Conservation (phyloP, 1,140 invertebrate species). For the Nephila pilipes region DNA sequence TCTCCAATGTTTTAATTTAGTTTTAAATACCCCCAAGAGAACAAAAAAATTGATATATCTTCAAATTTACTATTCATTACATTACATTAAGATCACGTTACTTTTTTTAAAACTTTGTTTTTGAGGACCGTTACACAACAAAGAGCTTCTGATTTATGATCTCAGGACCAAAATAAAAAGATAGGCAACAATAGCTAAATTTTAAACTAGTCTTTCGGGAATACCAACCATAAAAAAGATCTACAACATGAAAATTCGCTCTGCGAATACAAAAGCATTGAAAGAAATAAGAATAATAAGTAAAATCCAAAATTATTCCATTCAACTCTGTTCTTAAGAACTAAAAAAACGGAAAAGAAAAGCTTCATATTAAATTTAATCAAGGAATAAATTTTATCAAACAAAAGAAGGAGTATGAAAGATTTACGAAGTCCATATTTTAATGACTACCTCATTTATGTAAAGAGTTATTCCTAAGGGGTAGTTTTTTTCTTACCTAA, state of each 20-base stretch:
- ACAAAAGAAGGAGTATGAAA: not conserved
- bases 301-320: not conserved
- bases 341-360: not conserved
- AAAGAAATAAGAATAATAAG: not conserved
- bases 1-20: too few relatives aligned
- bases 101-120: too few relatives aligned
- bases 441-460: not conserved
- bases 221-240: not conserved
- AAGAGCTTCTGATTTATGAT: too few relatives aligned
- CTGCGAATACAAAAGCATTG: not conserved
- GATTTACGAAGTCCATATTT: constrained; percentile 8
- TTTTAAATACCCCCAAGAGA: too few relatives aligned
- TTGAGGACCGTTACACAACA: too few relatives aligned
- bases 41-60: too few relatives aligned
- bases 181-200: not conserved
- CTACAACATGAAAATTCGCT: not conserved
- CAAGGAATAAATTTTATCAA: constrained; percentile 28
- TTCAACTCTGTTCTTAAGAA: not conserved
- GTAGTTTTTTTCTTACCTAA: not conserved
- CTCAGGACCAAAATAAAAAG: too few relatives aligned
- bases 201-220: not conserved
- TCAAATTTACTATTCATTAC: too few relatives aligned
- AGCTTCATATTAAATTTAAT: constrained; percentile 3
- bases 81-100: too few relatives aligned
- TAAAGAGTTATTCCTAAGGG: constrained; percentile 17